Conservation (phyloP, 2,113 vertebrate species). For the Apteryx owenii region DNA sequence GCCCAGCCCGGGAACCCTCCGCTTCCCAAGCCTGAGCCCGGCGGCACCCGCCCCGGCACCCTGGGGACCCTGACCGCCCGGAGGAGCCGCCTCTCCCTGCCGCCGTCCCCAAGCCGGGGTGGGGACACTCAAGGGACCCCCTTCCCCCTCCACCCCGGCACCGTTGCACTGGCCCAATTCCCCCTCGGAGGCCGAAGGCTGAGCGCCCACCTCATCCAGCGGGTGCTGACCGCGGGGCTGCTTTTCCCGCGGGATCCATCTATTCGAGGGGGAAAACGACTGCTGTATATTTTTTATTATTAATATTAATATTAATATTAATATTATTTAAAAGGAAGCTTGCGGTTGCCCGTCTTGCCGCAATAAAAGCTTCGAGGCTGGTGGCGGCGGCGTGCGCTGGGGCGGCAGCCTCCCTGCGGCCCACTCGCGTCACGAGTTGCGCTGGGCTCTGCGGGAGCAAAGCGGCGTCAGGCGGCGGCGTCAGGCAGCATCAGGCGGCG, state of each 20-base stretch:
- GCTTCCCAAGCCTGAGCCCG: background rate
- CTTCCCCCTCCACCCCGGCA: background rate
- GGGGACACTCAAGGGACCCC: background rate
- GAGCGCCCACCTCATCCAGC: background rate
- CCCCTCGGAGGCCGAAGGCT: background rate
- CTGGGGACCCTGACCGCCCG: background rate
- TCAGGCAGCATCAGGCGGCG: no score
- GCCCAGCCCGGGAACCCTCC: background rate
- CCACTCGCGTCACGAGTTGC: no score
- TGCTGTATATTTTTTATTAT: background rate
- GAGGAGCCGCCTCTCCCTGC: background rate
- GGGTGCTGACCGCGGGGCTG: background rate
- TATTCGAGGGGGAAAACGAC: background rate
- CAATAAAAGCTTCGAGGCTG: background rate
- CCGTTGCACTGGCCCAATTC: background rate
- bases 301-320: background rate
- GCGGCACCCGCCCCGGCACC: background rate
- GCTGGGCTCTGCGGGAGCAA: no score
- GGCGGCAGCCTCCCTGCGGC: no score
- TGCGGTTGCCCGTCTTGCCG: background rate
- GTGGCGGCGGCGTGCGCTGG: no score
- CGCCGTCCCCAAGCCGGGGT: background rate
- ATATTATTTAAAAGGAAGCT: background rate
- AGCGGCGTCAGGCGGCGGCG: no score
- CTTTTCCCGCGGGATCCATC: background rate